Evolutionary conservation across 2,888 invertebrate species (phyloP).

Genomic region (Harpagoxenus sublaevis): DNA sequence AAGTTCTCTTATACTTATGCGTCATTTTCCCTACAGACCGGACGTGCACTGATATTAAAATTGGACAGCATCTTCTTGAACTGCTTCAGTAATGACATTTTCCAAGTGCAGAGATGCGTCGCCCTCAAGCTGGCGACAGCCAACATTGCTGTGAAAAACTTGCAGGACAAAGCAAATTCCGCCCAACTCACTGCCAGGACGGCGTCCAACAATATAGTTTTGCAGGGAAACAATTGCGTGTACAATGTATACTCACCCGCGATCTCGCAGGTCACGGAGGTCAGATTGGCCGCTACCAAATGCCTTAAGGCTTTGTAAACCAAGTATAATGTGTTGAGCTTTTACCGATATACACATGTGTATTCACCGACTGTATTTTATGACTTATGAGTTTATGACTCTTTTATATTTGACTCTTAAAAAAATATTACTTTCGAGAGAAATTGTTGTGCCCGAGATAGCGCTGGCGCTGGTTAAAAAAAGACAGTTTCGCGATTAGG

Average conservation of each 20-base stretch:
- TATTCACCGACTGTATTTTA: neutral
- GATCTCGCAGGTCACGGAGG: neutral
- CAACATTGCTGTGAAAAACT: neutral
- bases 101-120: conserved; percentile 5
- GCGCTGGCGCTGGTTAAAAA: neutral
- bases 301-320: neutral
- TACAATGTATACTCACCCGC: neutral
- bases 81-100: neutral
- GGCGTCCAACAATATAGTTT: neutral
- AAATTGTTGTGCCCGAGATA: neutral
- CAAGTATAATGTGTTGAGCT: too few species aligned
- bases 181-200: neutral
- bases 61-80: neutral
- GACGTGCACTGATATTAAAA: neutral
- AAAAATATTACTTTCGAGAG: neutral
- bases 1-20: neutral
- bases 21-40: neutral
- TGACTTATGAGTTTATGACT: neutral
- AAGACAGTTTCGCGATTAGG: too few species aligned
- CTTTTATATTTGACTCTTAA: neutral
- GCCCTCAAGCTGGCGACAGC: neutral
- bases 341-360: neutral
- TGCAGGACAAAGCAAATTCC: neutral
- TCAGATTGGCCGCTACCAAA: neutral
- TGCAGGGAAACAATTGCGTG: neutral